These are phyloP conservation scores for Pegoplata infirma DNA, from an alignment of 2,888 invertebrate genomes.

Conservation along the genomic window DNA sequence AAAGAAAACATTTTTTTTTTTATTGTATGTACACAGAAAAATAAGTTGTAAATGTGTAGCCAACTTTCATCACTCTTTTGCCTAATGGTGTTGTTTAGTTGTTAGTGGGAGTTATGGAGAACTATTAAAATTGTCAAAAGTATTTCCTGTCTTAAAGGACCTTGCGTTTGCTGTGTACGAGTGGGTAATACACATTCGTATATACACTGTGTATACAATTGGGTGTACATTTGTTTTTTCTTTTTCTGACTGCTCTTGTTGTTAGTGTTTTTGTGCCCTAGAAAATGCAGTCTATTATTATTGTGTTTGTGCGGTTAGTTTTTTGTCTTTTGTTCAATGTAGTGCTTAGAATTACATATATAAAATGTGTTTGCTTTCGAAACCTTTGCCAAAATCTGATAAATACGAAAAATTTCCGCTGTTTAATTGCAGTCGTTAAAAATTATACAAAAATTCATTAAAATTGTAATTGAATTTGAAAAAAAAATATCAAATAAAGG, in stretches of 20 bases:
- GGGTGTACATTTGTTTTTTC: not conserved
- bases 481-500: too few species aligned
- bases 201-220: not conserved
- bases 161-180: not conserved
- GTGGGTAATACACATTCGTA: not conserved
- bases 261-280: not conserved
- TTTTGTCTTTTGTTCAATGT: not conserved
- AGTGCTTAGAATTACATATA: not conserved
- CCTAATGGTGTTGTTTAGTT: slow-evolving; percentile 8
- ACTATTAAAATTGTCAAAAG: slow-evolving; percentile 49
- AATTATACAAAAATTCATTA: slow-evolving; percentile 37
- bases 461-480: slow-evolving; percentile 21
- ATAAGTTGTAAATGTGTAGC: not conserved
- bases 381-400: slow-evolving; percentile 38
- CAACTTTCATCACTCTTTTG: slow-evolving; percentile 17
- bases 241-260: not conserved
- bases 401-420: slow-evolving; percentile 49
- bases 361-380: not conserved
- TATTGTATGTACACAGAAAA: not conserved
- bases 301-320: not conserved
- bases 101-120: slow-evolving; percentile 29
- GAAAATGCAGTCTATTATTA: slow-evolving; percentile 16
- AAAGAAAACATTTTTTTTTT: too few species aligned
- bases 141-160: slow-evolving; percentile 32
- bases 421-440: slow-evolving; percentile 50